Base-by-base conservation (phyloP, 2,797 vertebrate genomes). In the Enteromius thamalakanensis region DNA sequence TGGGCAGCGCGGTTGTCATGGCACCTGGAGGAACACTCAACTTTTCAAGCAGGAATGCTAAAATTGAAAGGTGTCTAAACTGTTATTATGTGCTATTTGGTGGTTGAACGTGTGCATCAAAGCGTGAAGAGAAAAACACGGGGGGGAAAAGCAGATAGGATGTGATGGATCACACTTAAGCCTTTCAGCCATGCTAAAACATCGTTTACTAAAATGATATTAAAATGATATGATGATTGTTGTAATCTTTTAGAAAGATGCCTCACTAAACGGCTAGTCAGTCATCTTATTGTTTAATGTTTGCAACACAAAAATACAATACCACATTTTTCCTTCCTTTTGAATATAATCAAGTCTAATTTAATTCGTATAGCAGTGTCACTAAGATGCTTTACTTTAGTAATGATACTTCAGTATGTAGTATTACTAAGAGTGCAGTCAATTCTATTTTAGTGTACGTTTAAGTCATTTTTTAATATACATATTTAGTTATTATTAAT, bases 11-110 rank as follows among this genome's bases (percentile, higher is more conserved):
- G 51, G 86, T 89, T 89, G 89, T 89, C 89, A 89, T 88, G 88
- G 88, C 87, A 89, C 87, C 88, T 83, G 84, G 80, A 88, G 85
- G 78, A 85, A 89, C 86, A 86, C 84, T 82, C 80, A 88, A 89
- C 87, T 88, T 89, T 89, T 87, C 89, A 87, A 87, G 86, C 86
- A 81, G 83, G 86, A 82, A 88, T 88, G 88, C 82, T 87, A 87
- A 89, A 90, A 91, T 90, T 87, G 87, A 85, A 89, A 85, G 86
- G 88, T 87, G 87, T 89, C 87, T 90, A 89, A 91, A 90, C 90
- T 91, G 91, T 91, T 91, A 91, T 92, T 93, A 92, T 89, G 80
- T 87, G 83, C 85, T 89, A 85, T 90, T 94, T 92, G 84, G 83
- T 87, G 86, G 89, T 86, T 80, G 87, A 87, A 78, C 15, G 81